Evolutionary conservation across 1,140 invertebrate species (phyloP).

Genomic region (Heliconius himera): DNA sequence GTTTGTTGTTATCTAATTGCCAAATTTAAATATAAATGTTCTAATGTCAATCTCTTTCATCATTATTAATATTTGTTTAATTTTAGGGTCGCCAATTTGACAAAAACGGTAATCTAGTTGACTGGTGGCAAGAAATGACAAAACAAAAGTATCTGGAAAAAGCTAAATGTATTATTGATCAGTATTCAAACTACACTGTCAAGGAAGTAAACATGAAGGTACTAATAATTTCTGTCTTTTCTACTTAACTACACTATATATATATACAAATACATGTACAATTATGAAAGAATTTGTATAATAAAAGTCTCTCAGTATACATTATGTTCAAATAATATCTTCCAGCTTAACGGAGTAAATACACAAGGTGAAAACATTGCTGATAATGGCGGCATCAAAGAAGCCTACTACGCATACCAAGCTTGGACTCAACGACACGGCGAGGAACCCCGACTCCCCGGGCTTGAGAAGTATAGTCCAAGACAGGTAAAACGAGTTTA

Average conservation of each 20-base stretch:
- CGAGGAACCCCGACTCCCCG: slow-evolving; percentile 85
- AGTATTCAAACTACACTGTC: slow-evolving; percentile 92
- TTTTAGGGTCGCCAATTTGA: slow-evolving; percentile 91
- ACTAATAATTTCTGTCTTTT: slow-evolving; percentile 41
- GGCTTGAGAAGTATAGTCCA: slow-evolving; percentile 84
- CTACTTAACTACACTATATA: neutral
- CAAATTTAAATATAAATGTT: neutral
- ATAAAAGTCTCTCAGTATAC: neutral
- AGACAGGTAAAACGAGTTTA: slow-evolving; percentile 82
- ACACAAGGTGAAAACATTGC: slow-evolving; percentile 97
- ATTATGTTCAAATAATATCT: slow-evolving; percentile 42
- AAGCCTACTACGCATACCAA: slow-evolving; percentile 91
- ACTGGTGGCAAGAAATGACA: slow-evolving; percentile 92
- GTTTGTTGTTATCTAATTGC: slow-evolving; percentile 47
- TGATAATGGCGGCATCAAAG: slow-evolving; percentile 94
- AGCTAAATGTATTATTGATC: slow-evolving; percentile 93
- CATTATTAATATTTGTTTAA: neutral
- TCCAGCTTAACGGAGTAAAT: slow-evolving; percentile 91
- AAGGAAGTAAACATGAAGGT: slow-evolving; percentile 87
- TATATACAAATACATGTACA: too few relatives aligned
- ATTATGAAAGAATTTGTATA: too few relatives aligned
- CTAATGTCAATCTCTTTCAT: neutral
- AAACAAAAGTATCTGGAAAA: slow-evolving; percentile 89
- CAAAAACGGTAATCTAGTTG: slow-evolving; percentile 91
- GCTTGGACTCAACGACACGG: slow-evolving; percentile 86